These are phyloP conservation scores for Miichthys miiuy DNA, from an alignment of 2,797 vertebrate genomes.

Conservation along the genomic window DNA sequence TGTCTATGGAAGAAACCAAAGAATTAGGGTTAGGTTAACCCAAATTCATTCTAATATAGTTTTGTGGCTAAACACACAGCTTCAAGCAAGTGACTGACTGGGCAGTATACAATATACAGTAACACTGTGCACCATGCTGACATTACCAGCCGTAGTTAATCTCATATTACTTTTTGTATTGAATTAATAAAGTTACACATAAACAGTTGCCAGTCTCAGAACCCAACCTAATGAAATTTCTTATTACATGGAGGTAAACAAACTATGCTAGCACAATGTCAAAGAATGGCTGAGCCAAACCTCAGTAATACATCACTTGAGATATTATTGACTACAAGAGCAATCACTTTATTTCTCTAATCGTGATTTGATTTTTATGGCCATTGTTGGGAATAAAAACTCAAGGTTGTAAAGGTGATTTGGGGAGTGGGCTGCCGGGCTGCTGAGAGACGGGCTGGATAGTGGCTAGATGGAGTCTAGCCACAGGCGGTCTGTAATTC, in stretches of 20 bases:
- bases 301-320: conserved; percentile 53
- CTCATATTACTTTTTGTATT: neutral
- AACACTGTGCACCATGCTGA: neutral
- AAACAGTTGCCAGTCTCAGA: neutral
- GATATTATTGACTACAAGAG: conserved; percentile 67
- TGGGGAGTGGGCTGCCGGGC: conserved; percentile 43
- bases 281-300: conserved; percentile 25
- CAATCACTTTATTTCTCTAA: conserved; percentile 70
- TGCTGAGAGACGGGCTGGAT: conserved; percentile 32
- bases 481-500: conserved; percentile 88
- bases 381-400: conserved; percentile 68
- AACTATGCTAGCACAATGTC: conserved; percentile 18
- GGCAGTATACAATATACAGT: neutral
- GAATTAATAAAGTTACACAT: neutral
- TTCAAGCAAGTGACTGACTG: neutral
- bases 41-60: neutral
- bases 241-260: conserved; percentile 61
- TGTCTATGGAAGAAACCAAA: neutral
- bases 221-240: conserved; percentile 26
- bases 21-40: neutral
- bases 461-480: conserved; percentile 71
- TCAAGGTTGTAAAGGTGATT: conserved; percentile 71
- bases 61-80: neutral
- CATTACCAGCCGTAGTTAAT: conserved; percentile 4
- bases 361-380: conserved; percentile 70